Evolutionary conservation across 2,888 invertebrate genomes (phyloP).

Genomic region (Monochamus alternatus): DNA sequence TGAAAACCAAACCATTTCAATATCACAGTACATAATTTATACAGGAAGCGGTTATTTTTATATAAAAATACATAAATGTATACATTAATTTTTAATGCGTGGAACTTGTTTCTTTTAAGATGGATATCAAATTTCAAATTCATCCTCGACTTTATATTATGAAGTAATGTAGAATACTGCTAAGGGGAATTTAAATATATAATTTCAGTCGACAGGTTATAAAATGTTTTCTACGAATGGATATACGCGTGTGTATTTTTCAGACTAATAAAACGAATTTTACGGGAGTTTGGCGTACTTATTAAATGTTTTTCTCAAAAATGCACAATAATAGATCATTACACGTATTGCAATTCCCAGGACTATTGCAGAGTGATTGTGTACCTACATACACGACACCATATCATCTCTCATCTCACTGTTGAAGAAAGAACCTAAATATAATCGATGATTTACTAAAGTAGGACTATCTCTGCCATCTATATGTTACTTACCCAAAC

Average conservation of each 20-base stretch:
- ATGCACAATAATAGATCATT: background rate
- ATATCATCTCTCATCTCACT: background rate
- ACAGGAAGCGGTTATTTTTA: conserved; percentile 18
- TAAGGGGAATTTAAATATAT: conserved; percentile 31
- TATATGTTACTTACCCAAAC: conserved; percentile 27
- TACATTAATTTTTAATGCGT: conserved; percentile 35
- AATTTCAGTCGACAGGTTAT: background rate
- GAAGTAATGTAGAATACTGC: background rate
- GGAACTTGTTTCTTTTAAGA: conserved; percentile 21
- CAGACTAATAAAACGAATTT: no score
- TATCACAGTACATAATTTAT: no score
- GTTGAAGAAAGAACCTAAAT: conserved; percentile 21
- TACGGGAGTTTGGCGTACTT: no score
- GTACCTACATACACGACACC: no score
- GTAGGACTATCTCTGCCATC: conserved; percentile 30
- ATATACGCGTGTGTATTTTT: no score
- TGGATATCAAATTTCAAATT: conserved; percentile 32
- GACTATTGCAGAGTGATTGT: background rate
- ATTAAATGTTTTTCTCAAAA: no score
- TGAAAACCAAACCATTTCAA: no score
- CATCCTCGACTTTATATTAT: conserved; percentile 29
- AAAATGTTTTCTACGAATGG: background rate
- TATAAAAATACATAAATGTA: conserved; percentile 27
- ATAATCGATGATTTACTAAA: conserved; percentile 27
- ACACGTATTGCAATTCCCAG: background rate